A percentile compares a stretch with the other conserved stretches of the same genome.
Conservation (phyloP, 2,888 invertebrate genomes). For the Drosophila neotestacea region DNA sequence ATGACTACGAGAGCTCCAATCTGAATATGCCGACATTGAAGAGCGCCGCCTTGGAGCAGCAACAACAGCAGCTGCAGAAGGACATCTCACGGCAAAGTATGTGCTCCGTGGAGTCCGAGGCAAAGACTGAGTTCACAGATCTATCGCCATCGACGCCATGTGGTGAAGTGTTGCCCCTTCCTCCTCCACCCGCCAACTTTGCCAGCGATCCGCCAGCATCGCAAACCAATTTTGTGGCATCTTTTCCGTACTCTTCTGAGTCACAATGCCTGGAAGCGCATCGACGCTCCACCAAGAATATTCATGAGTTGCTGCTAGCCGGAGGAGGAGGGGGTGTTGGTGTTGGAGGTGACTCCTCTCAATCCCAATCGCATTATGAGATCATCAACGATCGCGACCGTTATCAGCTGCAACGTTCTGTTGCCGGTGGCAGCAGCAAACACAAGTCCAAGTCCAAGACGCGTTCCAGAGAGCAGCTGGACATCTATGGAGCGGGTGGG, state of each 20-base stretch:
- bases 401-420: constrained; percentile 58
- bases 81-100: constrained; percentile 84
- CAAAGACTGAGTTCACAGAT: constrained; percentile 85
- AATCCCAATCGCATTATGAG: constrained; percentile 86
- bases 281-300: constrained; percentile 84
- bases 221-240: constrained; percentile 82
- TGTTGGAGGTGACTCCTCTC: constrained; percentile 12
- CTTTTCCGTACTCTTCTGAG: constrained; percentile 85
- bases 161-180: constrained; percentile 60
- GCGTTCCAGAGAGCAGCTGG: constrained; percentile 72
- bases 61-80: constrained; percentile 80
- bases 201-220: constrained; percentile 62
- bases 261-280: constrained; percentile 85
- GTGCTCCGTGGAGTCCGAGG: constrained; percentile 85
- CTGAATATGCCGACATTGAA: constrained; percentile 63
- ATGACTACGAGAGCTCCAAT: constrained; percentile 84
- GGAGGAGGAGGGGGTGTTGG: constrained; percentile 83
- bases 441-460: constrained; percentile 64
- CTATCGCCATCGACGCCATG: constrained; percentile 85
- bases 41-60: constrained; percentile 63
- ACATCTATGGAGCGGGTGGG: constrained; percentile 71
- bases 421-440: constrained; percentile 39
- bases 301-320: constrained; percentile 83
- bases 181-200: constrained; percentile 72
- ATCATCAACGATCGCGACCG: constrained; percentile 83